Base-by-base conservation (phyloP, 2,113 vertebrate species). In the Tyrannus savana region DNA sequence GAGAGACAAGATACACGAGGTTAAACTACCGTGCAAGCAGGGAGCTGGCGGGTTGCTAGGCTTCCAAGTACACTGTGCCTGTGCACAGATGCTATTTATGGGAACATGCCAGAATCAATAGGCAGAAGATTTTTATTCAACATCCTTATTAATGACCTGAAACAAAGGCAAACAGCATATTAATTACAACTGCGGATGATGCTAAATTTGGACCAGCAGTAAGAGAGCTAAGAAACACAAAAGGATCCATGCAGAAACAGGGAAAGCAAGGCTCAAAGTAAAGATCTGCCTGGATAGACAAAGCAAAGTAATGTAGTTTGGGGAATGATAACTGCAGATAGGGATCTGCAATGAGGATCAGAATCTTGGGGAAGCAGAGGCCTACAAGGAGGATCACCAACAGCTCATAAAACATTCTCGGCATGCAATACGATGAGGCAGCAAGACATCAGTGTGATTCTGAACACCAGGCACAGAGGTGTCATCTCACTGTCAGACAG, bases 121-220 rank as follows among this genome's bases (percentile, higher is more conserved):
- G 58, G 77, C 87, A 94, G 84, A 89, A 72, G 77, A 89, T 62
- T 92, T 92, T 95, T 89, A 91, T 87, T 90, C 89, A 93, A 89
- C 87, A 80, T 83, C 62, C 75, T 82, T 83, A 82, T 79, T 95
- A 97, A 94, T 91, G 84, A 94, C 49, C 94, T 80, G 89, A 91
- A 97, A 97, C 90, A 96, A 96, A 93, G 90, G 84, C 87, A 96
- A 94, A 77, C 78, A 85, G 75, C 74, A 27, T 77, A 58, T 75
- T 91, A 94, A 96, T 94, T 96, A 85, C 33, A 73, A 50, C 41
- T 22, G 91, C 39, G 49, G 87, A 91, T 52, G 62, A 42, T 76
- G 93, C 81, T 94, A 77, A 62, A 93, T 94, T 87, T 89, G 49
- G 82, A 96, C 58, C 58, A 89, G 67, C 59, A 44, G 59, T 3